Evolutionary conservation across 2,113 vertebrate genomes (phyloP).

Genomic region (Anthoscopus minutus): DNA sequence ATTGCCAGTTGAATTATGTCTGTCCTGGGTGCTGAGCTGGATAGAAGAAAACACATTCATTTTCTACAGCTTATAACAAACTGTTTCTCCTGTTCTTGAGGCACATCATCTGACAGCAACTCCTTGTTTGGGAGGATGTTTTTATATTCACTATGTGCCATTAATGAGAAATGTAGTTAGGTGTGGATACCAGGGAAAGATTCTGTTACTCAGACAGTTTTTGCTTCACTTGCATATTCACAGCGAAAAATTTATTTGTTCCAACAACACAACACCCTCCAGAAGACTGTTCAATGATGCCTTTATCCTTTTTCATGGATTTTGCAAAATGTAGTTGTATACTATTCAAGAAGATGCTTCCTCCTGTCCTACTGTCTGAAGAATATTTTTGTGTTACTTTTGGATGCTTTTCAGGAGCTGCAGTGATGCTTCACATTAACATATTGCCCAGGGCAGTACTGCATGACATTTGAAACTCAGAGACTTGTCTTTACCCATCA

Average conservation of each 20-base stretch:
- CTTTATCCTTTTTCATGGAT: neutral
- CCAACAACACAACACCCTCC: neutral
- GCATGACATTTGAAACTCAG: neutral
- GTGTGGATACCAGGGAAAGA: neutral
- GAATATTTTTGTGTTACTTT: neutral
- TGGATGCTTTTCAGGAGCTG: neutral
- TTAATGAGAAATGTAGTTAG: neutral
- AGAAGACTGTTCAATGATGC: neutral
- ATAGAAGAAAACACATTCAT: neutral
- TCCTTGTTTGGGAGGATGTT: neutral
- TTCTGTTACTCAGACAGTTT: neutral
- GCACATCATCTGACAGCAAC: neutral
- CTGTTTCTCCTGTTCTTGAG: neutral
- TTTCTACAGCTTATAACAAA: neutral
- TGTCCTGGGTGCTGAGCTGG: neutral
- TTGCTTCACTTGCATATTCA: neutral
- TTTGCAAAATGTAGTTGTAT: neutral
- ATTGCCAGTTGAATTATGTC: neutral
- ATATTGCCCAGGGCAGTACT: neutral
- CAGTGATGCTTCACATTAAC: neutral
- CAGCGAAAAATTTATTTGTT: neutral
- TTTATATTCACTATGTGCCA: neutral
- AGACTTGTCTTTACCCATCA: neutral
- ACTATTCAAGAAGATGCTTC: neutral
- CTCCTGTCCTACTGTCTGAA: neutral